Conservation (phyloP, 2,797 vertebrate species). For the Lepus townsendii region DNA sequence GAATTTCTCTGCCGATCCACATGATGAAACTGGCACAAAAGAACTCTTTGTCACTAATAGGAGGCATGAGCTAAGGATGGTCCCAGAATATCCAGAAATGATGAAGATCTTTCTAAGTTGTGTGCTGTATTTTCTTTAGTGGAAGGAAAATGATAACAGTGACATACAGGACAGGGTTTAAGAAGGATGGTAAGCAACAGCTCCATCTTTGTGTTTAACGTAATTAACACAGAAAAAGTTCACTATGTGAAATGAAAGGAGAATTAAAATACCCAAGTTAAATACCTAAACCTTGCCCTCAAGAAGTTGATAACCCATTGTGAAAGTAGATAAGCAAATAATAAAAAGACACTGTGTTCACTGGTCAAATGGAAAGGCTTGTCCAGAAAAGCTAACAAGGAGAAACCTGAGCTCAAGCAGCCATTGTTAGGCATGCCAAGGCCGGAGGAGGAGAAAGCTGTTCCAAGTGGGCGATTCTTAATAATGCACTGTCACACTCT, state of each 20-base stretch:
- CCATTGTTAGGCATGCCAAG: not conserved
- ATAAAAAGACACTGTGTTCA: constrained; percentile 15
- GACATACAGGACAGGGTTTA: not conserved
- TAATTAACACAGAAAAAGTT: constrained; percentile 45
- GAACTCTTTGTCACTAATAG: not conserved
- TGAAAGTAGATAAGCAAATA: constrained; percentile 47
- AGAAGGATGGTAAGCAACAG: not conserved
- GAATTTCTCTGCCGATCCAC: constrained; percentile 1
- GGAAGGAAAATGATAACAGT: not conserved
- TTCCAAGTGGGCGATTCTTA: constrained; percentile 15
- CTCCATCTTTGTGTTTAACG: not conserved
- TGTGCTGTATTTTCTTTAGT: constrained; percentile 4
- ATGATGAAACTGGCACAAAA: constrained; percentile 21
- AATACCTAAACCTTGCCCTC: not conserved
- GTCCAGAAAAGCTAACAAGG: not conserved
- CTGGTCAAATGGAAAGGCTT: not conserved
- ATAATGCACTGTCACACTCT: constrained; percentile 22
- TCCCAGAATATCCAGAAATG: constrained; percentile 25
- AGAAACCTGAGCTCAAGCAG: constrained; percentile 3
- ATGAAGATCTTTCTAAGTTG: not conserved
- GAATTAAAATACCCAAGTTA: not conserved
- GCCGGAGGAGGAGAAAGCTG: not conserved
- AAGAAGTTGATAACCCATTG: constrained; percentile 8
- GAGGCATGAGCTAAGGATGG: not conserved
- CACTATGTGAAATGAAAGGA: constrained; percentile 55